Evolutionary conservation across 2,113 vertebrate species (phyloP), one percentile per base, ranked within the genome.

Genomic region (Morphnarchus princeps): DNA sequence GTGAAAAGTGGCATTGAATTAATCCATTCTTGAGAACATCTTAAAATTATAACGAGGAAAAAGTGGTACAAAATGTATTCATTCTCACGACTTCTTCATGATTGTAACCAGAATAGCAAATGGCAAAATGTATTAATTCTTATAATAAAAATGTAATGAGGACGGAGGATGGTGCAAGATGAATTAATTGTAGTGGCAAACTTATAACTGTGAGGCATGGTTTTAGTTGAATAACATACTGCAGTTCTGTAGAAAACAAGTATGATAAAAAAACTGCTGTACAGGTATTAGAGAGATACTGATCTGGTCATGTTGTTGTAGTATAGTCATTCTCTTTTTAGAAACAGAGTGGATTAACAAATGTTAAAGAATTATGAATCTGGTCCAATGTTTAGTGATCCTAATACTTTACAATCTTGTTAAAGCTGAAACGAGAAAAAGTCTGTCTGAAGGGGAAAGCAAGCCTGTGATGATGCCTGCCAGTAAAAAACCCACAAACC

Each of bases 131-230:
- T 95, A 96, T 97, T 98, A 96, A 96, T 97, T 98, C 95, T 94
- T 97, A 89, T 95, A 97, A 97, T 97, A 97, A 98, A 98, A 98
- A 97, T 83, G 34, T 97, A 97, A 97, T 96, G 96, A 97, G 94
- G 96, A 96, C 85, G 96, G 92, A 96, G 94, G 82, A 93, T 28
- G 7, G 93, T 91, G 82, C 58, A 71, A 93, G 87, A 96, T 97
- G 61, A 96, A 97, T 97, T 97, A 95, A 97, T 87, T 97, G 90
- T 91, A 87, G 74, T 18, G 7, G 79, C 81, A 91, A 94, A 93
- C 78, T 93, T 91, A 45, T 26, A 90, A 94, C 87, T 92, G 80
- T 61, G 80, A 95, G 78, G 81, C 42, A 49, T 12, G 7, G 54
- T 9, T 43, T 95, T 91, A 85, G 91, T 94, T 91, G 49, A 97